Percentiles rank a stretch among this genome's conserved stretches.
Evolutionary conservation across 1,140 invertebrate genomes (phyloP).

Genomic region (Dreissena polymorpha): DNA sequence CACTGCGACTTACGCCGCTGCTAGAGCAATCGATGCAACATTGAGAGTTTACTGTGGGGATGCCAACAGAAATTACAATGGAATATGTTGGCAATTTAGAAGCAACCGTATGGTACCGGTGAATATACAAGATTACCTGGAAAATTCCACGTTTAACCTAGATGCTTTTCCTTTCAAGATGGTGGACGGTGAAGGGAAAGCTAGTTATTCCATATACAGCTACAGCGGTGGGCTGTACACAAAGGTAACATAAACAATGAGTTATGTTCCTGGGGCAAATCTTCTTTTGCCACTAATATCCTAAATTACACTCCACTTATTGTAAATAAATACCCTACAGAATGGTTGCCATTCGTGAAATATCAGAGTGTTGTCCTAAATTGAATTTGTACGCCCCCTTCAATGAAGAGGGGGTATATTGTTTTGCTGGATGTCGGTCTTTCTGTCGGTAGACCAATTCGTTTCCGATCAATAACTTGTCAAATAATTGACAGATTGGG

Average conservation of each 20-base stretch:
- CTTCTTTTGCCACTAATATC: too few species aligned
- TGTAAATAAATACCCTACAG: too few species aligned
- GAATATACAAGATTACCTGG: slow-evolving; percentile 59
- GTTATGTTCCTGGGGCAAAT: too few species aligned
- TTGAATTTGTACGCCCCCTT: too few species aligned
- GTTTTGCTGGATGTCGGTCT: too few species aligned
- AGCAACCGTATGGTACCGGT: slow-evolving; percentile 27
- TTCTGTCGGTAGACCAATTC: too few species aligned
- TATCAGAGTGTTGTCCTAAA: too few species aligned
- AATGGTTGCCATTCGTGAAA: too few species aligned
- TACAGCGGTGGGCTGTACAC: slow-evolving; percentile 45
- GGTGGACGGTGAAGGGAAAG: slow-evolving; percentile 63
- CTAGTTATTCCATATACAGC: slow-evolving; percentile 58
- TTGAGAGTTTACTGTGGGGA: slow-evolving; percentile 63
- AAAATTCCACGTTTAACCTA: slow-evolving; percentile 53
- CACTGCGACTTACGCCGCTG: slow-evolving; percentile 63
- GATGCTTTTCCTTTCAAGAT: slow-evolving; percentile 59
- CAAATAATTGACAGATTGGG: too few species aligned
- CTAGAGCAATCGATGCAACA: slow-evolving; percentile 62
- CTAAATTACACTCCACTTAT: too few species aligned
- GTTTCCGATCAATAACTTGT: too few species aligned
- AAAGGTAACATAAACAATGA: slow-evolving; percentile 10
- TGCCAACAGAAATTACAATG: slow-evolving; percentile 50
- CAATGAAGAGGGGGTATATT: too few species aligned
- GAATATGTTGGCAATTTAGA: slow-evolving; percentile 67